Evolutionary conservation across 37 sponge, comb jelly and placozoan species (phyloP), one percentile per base, ranked within the genome.

Genomic region (Lycopodina hypogea): DNA sequence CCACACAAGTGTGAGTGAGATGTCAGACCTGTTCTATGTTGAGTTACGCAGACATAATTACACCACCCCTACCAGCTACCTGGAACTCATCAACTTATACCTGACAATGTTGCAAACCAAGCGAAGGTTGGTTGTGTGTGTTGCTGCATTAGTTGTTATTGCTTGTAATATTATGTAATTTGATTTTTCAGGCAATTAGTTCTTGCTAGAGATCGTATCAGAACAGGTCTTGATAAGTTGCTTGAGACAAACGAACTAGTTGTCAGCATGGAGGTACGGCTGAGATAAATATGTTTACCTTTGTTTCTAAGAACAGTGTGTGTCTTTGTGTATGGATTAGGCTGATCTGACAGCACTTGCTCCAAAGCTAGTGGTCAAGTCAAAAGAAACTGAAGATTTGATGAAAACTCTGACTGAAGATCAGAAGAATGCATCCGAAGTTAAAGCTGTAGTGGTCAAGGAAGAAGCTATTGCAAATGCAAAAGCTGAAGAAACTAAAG

Each of bases 31-130:
- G 56, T 99, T 96, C 87, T 96, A 89, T 77, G 81, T 86, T 42
- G 96, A 99, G 73, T 83, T 99, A 58, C 68, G 96, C 50, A 74
- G 99, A 38, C 90, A 84, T 58, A 89, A 94, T 87, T 99, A 99
- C 87, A 96, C 96, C 76, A 99, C 99, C 42, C 99, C 99, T 48
- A 99, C 99, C 50, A 87, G 88, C 70, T 99, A 99, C 86, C 87
- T 99, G 56, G 99, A 99, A 81, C 89, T 99, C 45, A 96, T 99
- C 86, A 96, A 92, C 72, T 81, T 94, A 68, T 99, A 93, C 80
- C 74, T 96, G 12, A 71, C 83, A 32, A 96, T 99, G 99, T 65
- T 99, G 82, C 88, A 95, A 68, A 93, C 93, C 56, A 99, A 99
- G 80, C 73, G 86, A 62, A 95, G 77, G 89, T 92, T 7, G 39